Base-by-base conservation (phyloP, 2,888 invertebrate species). In the Lochmaea capreae region DNA sequence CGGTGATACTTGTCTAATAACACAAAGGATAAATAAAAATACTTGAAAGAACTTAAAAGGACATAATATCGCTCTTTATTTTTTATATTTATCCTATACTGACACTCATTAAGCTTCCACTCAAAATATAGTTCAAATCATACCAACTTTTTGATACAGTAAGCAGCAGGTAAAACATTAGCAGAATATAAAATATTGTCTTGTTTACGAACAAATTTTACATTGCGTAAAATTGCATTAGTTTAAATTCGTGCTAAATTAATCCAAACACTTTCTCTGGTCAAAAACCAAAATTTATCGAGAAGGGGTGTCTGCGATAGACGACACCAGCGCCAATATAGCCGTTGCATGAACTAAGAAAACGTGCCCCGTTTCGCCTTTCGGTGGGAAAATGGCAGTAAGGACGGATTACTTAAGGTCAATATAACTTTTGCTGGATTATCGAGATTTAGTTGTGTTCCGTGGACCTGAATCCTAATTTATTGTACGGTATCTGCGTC, bases 381-480 rank as follows among this genome's bases (percentile, higher is more conserved):
- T 46, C 67, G 67, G 76, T 74, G 73, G 71, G 76, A 76, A 80
- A 79, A 79, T 79, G 79, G 78, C 76, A 77, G 76, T 73, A 78
- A 76, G 77, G 79, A 74, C 77, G 81, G 81, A 82, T 82, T 81
- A 82, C 79, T 78, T 77, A 81, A 80, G 82, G 83, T 84, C 83
- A 84, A 84, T 84, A 84, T 83, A 84, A 84, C 83, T 78, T 84
- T 84, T 79, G 81, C 78, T 78, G 79, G 83, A 84, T 84, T 84
- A 84, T 82, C 83, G 81, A 80, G 82, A 84, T 82, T 83, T 81
- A 81, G 82, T 79, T 81, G 79, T 80, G 82, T 82, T 80, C 81
- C 76, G 77, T 77, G 79, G 79, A 80, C 80, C 80, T 77, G 82
- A 82, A 82, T 82, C 81, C 82, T 80, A 82, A 83, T 83, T 83